Percentiles rank a stretch among this genome's conserved stretches.
These are phyloP conservation scores for Porphyrio hochstetteri DNA, from an alignment of 2,113 vertebrate species.

Conservation along the genomic window DNA sequence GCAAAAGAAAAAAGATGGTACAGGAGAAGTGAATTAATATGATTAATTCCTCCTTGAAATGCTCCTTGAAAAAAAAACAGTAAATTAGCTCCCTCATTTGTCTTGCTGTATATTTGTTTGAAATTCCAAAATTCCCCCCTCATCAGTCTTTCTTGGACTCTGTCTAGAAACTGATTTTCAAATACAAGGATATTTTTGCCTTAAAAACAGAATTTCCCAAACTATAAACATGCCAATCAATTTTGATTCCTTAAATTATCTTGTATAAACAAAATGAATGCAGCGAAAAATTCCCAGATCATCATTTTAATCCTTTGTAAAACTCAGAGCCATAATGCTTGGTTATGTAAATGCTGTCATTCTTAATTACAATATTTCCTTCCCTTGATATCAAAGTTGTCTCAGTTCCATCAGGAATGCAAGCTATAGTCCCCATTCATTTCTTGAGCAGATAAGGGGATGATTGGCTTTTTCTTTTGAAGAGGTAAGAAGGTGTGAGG, in stretches of 20 bases:
- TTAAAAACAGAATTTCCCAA: background rate
- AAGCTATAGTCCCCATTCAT: background rate
- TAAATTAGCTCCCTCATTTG: background rate
- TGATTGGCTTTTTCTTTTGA: background rate
- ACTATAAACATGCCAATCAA: background rate
- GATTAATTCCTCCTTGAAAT: background rate
- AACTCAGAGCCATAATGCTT: background rate
- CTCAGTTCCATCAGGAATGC: background rate
- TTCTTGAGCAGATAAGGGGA: background rate
- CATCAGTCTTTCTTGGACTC: background rate
- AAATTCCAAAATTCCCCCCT: background rate
- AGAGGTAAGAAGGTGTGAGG: background rate
- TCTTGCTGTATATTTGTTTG: background rate
- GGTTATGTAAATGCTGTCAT: background rate
- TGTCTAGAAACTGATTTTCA: background rate
- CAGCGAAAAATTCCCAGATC: accelerated
- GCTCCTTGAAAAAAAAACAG: background rate
- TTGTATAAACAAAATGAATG: background rate
- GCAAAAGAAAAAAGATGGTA: background rate
- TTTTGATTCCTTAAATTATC: background rate
- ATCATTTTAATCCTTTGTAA: background rate
- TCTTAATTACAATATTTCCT: background rate
- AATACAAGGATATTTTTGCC: background rate
- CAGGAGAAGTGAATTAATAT: background rate
- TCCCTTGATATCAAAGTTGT: background rate